Evolutionary conservation across 2,888 invertebrate species (phyloP).

Genomic region (Vesta saturnalis): DNA sequence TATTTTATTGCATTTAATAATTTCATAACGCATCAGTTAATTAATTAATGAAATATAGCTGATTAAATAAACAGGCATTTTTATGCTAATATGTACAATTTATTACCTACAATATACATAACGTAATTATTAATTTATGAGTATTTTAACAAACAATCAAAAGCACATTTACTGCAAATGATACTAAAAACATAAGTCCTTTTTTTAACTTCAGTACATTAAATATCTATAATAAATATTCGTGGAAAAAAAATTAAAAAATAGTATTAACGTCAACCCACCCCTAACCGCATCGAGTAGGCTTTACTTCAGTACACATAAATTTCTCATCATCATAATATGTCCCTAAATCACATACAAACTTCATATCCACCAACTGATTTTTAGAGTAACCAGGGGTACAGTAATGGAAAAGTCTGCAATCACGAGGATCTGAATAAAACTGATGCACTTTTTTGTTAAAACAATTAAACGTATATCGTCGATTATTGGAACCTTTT

Average conservation of each 20-base stretch:
- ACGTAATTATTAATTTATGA: conserved; percentile 51
- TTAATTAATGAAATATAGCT: too few relatives aligned
- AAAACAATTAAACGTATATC: conserved; percentile 65
- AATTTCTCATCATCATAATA: conserved; percentile 65
- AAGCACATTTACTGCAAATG: conserved; percentile 25
- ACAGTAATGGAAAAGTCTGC: conserved; percentile 70
- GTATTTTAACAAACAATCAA: conserved; percentile 46
- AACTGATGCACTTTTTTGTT: conserved; percentile 66
- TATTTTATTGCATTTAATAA: too few relatives aligned
- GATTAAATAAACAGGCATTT: background rate
- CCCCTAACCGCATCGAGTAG: conserved; percentile 56
- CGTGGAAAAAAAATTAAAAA: conserved; percentile 10
- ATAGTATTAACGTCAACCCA: background rate
- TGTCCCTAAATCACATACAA: conserved; percentile 69
- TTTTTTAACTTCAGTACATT: conserved; percentile 24
- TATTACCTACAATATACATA: conserved; percentile 35
- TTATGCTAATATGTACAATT: conserved; percentile 30
- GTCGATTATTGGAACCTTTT: conserved; percentile 31
- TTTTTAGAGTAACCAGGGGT: conserved; percentile 67
- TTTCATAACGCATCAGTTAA: too few relatives aligned
- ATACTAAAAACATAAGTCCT: conserved; percentile 31
- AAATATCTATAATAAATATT: conserved; percentile 29
- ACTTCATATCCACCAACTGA: conserved; percentile 69
- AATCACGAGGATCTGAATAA: conserved; percentile 68
- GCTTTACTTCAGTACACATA: conserved; percentile 63